Evolutionary conservation across 2,888 invertebrate species (phyloP), one percentile per base, ranked within the genome.

Genomic region (Xylocampa areola): DNA sequence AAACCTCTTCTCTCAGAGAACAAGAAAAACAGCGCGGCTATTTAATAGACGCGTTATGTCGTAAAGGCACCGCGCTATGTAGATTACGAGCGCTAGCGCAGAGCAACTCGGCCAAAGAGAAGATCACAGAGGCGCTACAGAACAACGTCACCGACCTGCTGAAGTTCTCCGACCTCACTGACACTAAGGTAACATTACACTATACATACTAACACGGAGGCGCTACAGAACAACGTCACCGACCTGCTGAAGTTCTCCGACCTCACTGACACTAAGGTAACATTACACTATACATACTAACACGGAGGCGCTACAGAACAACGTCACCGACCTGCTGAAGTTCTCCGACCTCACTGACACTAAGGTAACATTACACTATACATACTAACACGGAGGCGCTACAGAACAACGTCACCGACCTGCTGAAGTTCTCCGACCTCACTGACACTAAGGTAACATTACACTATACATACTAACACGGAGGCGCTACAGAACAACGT

Each of bases 11-110:
- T n/a, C n/a, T n/a, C 85, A 97, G 97, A 61, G 95, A 96, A 69
- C 97, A 98, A 95, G 98, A 99, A 67, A 97, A 97, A 80, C 97
- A 97, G 83, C 98, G 97, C 81, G 95, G 93, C 40, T 96, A 96
- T 60, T 92, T 98, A 43, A 88, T 98, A 36, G 98, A 99, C 74
- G 97, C 97, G 16, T 89, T 97, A 43, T 95, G 96, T 27, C 96
- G 96, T 62, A 96, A 96, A 84, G 98, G 97, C 43, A 94, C 96
- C 55, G 96, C 97, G 43, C 85, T 96, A 62, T 96, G 96, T 72
- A 96, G 96, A 58, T 88, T 96, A 57, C 94, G 92, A 49, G 86
- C 95, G 48, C 80, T 85, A 3, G 81, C 85, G 0, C 74, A 57
- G n/a, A 48, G 84, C 51, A 80, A 95, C 58, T 95, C 96, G 17